phyloP scores from a whole-genome alignment of 2,888 invertebrate species.

The Petrolisthes cinctipes region DNA sequence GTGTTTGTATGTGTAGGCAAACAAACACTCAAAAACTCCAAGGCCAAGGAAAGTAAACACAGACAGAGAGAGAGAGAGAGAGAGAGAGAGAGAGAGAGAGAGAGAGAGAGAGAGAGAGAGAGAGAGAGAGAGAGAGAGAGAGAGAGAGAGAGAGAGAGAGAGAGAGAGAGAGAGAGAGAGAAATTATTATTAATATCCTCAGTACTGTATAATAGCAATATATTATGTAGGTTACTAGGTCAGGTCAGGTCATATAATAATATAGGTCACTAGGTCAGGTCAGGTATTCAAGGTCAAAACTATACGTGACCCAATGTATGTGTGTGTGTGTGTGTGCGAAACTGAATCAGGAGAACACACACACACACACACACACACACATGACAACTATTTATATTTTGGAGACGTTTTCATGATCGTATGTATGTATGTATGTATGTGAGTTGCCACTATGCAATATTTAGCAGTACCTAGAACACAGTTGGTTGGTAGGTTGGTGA shows the following conservation, averaged over 20 bases:
- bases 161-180: neutral
- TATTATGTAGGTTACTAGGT: too few species aligned
- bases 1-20: neutral
- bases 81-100: neutral
- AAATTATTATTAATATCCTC: neutral
- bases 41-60: neutral
- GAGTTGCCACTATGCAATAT: too few species aligned
- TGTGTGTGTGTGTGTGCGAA: neutral
- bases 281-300: too few species aligned
- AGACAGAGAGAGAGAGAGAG: neutral
- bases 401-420: too few species aligned
- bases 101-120: neutral
- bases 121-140: neutral
- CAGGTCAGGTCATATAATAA: too few species aligned
- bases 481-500: too few species aligned
- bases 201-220: too few species aligned
- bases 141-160: neutral
- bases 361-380: conserved; percentile 1
- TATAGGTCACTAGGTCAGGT: too few species aligned
- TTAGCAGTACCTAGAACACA: too few species aligned
- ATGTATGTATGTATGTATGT: too few species aligned
- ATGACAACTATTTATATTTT: neutral
- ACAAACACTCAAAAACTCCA: neutral
- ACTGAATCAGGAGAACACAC: neutral
- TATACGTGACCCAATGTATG: too few species aligned